Conservation (phyloP, 2,797 vertebrate genomes). For the Lerista edwardsae region DNA sequence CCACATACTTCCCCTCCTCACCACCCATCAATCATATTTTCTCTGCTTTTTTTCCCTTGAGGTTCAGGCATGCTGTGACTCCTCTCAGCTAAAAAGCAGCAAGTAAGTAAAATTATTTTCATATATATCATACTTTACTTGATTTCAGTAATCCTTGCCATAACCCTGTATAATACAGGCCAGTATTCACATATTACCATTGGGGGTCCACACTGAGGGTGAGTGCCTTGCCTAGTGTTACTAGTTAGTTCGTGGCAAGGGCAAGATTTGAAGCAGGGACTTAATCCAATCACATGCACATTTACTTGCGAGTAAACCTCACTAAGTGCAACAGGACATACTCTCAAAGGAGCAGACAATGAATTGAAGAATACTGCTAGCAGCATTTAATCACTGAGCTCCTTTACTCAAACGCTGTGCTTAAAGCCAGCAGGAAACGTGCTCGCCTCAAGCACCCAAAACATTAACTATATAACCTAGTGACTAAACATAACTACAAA, state of each 20-base stretch:
- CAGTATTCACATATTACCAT: background rate
- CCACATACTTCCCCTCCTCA: background rate
- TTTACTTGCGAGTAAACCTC: background rate
- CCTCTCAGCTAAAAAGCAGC: background rate
- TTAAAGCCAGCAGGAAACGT: too few relatives aligned
- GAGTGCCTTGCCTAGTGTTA: too few relatives aligned
- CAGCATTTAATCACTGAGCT: background rate
- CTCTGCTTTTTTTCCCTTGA: too few relatives aligned
- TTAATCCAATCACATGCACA: too few relatives aligned
- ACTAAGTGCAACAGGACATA: background rate
- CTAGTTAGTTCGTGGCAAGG: background rate
- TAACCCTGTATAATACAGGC: background rate
- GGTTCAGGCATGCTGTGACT: background rate
- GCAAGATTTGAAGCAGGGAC: background rate
- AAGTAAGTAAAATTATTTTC: too few relatives aligned
- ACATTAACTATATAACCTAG: too few relatives aligned
- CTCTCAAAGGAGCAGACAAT: background rate
- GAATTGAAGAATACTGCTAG: background rate
- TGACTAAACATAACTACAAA: too few relatives aligned
- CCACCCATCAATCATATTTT: background rate
- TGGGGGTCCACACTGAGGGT: background rate
- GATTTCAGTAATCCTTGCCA: background rate
- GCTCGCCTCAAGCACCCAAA: too few relatives aligned
- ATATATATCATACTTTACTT: too few relatives aligned
- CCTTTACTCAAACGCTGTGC: too few relatives aligned